Evolutionary conservation across 2,113 vertebrate genomes (phyloP).

Genomic region (Carollia perspicillata): DNA sequence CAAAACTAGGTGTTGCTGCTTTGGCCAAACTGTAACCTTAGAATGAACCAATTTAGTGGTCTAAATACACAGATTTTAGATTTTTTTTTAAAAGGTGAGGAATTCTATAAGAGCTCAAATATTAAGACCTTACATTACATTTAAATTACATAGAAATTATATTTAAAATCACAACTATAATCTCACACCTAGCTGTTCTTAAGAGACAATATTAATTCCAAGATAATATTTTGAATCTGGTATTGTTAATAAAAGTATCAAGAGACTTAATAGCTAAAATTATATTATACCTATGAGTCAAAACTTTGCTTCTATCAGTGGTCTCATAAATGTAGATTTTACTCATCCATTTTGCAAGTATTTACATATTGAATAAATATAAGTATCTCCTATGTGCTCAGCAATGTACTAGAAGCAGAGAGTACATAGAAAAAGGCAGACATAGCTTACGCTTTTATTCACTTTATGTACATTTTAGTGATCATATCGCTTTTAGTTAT

Average conservation of each 20-base stretch:
- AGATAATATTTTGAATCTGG: slow-evolving; percentile 4
- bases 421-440: not conserved
- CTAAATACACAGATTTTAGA: not conserved
- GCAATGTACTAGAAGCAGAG: not conserved
- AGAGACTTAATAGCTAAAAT: not conserved
- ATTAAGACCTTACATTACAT: not conserved
- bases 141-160: not conserved
- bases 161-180: not conserved
- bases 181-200: not conserved
- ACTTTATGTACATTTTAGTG: not conserved
- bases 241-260: not conserved
- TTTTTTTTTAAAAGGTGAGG: not conserved
- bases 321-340: not conserved
- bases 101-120: not conserved
- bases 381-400: not conserved
- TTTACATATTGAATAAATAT: not conserved
- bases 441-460: not conserved
- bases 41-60: not conserved
- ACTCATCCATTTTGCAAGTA: slow-evolving; percentile 1
- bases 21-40: not conserved
- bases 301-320: not conserved
- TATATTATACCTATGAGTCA: not conserved
- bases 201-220: not conserved
- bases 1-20: not conserved
- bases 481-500: not conserved